Base-by-base conservation (phyloP, 1,140 invertebrate genomes). In the Neotoxoptera formosana region DNA sequence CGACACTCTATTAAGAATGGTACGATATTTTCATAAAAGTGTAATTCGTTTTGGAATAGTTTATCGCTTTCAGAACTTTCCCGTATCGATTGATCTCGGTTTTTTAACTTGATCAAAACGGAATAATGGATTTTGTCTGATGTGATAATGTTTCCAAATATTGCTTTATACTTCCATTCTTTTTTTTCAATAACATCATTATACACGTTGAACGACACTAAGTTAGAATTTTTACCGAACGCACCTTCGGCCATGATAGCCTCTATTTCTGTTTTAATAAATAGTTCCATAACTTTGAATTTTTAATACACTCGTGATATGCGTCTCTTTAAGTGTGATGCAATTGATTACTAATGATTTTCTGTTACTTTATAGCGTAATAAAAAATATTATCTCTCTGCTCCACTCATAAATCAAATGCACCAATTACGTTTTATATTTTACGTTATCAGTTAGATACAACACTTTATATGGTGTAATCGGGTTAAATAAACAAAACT, bases 31-130 rank as follows among this genome's bases (percentile, higher is more conserved):
- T 88, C n/a, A 76, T 93, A 94, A 23, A 91, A 45, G 2, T 34
- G n/a, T 48, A 94, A 83, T 60, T 94, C 94, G 25, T 94, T 94
- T 3, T 90, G 81, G 17, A 94, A 94, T n/a, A 86, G 47, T 20
- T 25, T 4, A 30, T 53, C 76, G 14, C 25, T 51, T 67, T n/a
- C 30, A 67, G 0, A 21, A 91, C 14, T 34, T 76, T 9, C 86
- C 1, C 48, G 17, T 20, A 48, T 11, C 2, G 45, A 48, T 30
- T 34, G 1, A 41, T 36, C 23, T 11, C 30, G 36, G 7, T 36
- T 76, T 48, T 94, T 89, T 14, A 93, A 30, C 7, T 94, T 94
- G 34, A 94, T 81, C 9, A 93, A 11, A 30, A 94, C 30, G 1
- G 34, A 14, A 25, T 41, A 25, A 25, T 21, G 21, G 0, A 2